A percentile compares a stretch with the other conserved stretches of the same genome.
Conservation (phyloP, 2,113 vertebrate species). For the Malaclemys terrapin region DNA sequence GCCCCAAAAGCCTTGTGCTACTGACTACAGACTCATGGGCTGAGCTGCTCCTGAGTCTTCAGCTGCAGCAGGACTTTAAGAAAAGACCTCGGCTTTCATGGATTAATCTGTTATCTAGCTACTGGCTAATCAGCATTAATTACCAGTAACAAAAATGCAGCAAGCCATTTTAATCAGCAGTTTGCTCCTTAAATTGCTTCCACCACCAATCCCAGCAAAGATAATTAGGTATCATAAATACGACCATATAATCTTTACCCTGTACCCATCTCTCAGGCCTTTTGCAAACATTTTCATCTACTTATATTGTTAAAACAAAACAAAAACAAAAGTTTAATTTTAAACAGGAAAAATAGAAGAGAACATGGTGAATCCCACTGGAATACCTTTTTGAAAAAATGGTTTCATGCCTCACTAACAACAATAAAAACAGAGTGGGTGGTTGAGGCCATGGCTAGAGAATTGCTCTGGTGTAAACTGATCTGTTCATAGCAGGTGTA, state of each 20-base stretch:
- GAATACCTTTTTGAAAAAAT: accelerated
- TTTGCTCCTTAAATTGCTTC: conserved; percentile 53
- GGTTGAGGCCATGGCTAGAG: not conserved
- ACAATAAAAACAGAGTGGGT: not conserved
- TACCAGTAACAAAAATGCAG: conserved; percentile 34
- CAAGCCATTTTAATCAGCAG: conserved; percentile 55
- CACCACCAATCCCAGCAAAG: conserved; percentile 29
- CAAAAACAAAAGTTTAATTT: not conserved
- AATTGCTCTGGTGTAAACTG: not conserved
- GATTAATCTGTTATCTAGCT: conserved; percentile 58
- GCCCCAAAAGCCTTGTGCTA: not conserved
- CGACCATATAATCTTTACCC: conserved; percentile 2
- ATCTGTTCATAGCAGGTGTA: conserved; percentile 9
- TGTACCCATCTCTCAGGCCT: not conserved
- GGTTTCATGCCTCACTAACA: not conserved
- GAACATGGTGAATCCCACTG: not conserved
- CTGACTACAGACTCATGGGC: not conserved
- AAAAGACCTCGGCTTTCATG: conserved; percentile 23
- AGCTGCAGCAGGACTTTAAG: not conserved
- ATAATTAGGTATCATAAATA: conserved; percentile 24
- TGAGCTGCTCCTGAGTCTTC: not conserved
- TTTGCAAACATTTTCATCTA: conserved; percentile 13
- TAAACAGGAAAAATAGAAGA: not conserved
- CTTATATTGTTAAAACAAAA: not conserved
- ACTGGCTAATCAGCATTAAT: conserved; percentile 61